Evolutionary conservation across 2,113 vertebrate genomes (phyloP), one percentile per base, ranked within the genome.

Genomic region (Pachypanchax playfairii): DNA sequence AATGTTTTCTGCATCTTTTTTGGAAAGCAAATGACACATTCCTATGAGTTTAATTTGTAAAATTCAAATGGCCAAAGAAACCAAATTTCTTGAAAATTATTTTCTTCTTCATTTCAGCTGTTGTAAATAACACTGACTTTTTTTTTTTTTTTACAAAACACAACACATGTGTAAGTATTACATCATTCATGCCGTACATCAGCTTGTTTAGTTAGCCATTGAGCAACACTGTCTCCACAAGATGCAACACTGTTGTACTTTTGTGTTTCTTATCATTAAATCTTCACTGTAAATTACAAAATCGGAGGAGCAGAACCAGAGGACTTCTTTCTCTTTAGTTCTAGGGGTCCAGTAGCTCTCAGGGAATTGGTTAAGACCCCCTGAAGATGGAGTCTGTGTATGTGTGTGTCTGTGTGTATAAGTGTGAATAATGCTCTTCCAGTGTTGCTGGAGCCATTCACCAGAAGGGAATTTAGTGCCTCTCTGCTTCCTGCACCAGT

Each of bases 401-500:
- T 39, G 48, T 18, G n/a, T 9, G 31, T 36, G 50, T 4, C 20
- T 20, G 36, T 5, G 39, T 35, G 54, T 18, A 41, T 33, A 26
- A 52, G 28, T 43, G 21, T 28, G 20, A 28, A 54, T 26, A 48
- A 62, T 21, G 4, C 42, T 75, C 46, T 55, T 64, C 33, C 63
- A 68, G 61, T 61, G 57, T 68, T 65, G 77, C 71, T 64, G 62
- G 71, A 81, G 67, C 57, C 70, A 82, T 80, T 86, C 84, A 71
- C 47, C 60, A 63, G 44, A 33, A 63, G 54, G 55, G 65, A 78
- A 77, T 66, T 80, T 78, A 73, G 58, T 71, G 60, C 35, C 55
- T 70, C 58, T 77, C 50, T 56, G 79, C 77, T 81, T 75, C 61
- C 43, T 70, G 85, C 78, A 85, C 75, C 64, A 78, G 67, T 79